Evolutionary conservation across 1,140 invertebrate species (phyloP).

Genomic region (Cotesia glomerata): DNA sequence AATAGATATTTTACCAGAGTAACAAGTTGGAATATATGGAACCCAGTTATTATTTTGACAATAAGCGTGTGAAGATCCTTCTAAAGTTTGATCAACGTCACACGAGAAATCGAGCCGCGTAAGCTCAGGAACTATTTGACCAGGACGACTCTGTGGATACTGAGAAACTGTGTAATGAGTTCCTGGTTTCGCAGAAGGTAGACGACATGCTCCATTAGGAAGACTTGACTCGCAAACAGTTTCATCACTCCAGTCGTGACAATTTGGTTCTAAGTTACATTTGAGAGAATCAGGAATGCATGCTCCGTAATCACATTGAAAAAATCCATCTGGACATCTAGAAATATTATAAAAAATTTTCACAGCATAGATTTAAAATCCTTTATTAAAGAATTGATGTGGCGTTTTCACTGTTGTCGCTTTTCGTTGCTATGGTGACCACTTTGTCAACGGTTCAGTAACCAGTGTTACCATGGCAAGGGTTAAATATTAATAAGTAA

Average conservation of each 20-base stretch:
- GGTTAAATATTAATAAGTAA: no score
- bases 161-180: slow-evolving; percentile 37
- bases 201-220: slow-evolving; percentile 44
- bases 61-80: slow-evolving; percentile 40
- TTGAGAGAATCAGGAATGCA: slow-evolving; percentile 57
- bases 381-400: no score
- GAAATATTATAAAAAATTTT: not conserved
- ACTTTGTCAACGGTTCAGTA: no score
- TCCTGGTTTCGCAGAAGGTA: slow-evolving; percentile 38
- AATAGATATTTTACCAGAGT: slow-evolving; percentile 24
- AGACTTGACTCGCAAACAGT: slow-evolving; percentile 40
- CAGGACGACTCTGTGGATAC: slow-evolving; percentile 44
- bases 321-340: slow-evolving; percentile 53
- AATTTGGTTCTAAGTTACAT: slow-evolving; percentile 59
- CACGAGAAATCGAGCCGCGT: slow-evolving; percentile 45
- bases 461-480: no score
- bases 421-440: no score
- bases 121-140: slow-evolving; percentile 42
- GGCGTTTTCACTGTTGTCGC: no score
- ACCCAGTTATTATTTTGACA: slow-evolving; percentile 46
- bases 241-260: slow-evolving; percentile 67
- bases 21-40: slow-evolving; percentile 42
- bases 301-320: slow-evolving; percentile 65
- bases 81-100: slow-evolving; percentile 33
- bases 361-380: no score